A percentile compares a stretch with the other conserved stretches of the same genome.
phyloP scores from a whole-genome alignment of 30 jellyfish, hydroid and myxozoan genomes.

The Phacellophora camtschatica region DNA sequence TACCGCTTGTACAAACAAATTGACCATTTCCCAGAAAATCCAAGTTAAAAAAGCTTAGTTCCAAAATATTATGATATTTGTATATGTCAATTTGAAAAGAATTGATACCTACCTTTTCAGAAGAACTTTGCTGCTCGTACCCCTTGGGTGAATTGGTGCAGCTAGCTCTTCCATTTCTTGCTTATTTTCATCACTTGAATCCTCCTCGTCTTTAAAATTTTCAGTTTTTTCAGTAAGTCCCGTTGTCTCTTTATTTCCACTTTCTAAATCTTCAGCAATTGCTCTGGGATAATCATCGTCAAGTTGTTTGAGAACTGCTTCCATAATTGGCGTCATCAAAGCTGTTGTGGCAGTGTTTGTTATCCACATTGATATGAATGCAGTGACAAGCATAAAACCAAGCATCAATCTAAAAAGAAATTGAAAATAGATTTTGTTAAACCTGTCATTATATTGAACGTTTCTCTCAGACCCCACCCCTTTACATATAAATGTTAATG shows the following conservation, averaged over 20 bases:
- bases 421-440: too few species aligned
- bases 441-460: too few species aligned
- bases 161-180: slow-evolving; percentile 36
- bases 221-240: neutral
- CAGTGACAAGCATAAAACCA: slow-evolving; percentile 97
- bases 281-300: slow-evolving; percentile 66
- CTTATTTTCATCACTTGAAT: neutral
- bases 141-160: slow-evolving; percentile 44
- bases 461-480: too few species aligned
- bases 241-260: neutral
- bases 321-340: slow-evolving; percentile 99
- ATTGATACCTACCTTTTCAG: neutral
- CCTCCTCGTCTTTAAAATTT: neutral
- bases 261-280: slow-evolving; percentile 1
- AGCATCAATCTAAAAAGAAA: slow-evolving; percentile 47
- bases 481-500: too few species aligned
- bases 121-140: slow-evolving; percentile 25
- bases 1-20: too few species aligned
- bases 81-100: too few species aligned
- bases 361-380: slow-evolving; percentile 99
- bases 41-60: too few species aligned
- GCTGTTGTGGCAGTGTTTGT: slow-evolving; percentile 99
- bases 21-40: too few species aligned
- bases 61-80: too few species aligned
- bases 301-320: slow-evolving; percentile 94